These are phyloP conservation scores for Fistularia tabacaria DNA, from an alignment of 2,797 vertebrate species.

Conservation along the genomic window DNA sequence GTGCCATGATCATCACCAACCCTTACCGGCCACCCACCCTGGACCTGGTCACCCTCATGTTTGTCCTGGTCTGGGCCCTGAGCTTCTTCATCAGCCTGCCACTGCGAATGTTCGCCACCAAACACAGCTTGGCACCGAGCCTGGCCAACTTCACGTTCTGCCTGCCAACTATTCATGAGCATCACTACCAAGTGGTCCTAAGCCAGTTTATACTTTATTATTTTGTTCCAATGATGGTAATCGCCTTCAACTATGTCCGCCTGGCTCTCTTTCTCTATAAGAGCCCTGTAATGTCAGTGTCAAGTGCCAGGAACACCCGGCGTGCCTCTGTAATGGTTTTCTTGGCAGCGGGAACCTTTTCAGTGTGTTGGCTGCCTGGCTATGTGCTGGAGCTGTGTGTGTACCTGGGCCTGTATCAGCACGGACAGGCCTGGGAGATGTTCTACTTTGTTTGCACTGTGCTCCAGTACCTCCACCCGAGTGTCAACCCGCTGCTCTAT, in stretches of 20 bases:
- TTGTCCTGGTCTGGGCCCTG: conserved; percentile 70
- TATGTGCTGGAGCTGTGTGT: conserved; percentile 74
- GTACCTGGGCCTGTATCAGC: conserved; percentile 68
- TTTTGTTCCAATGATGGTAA: conserved; percentile 73
- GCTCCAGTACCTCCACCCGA: conserved; percentile 72
- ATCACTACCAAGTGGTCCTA: conserved; percentile 73
- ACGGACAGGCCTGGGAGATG: conserved; percentile 64
- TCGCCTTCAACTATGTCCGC: conserved; percentile 73
- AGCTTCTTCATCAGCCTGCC: conserved; percentile 76
- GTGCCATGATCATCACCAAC: conserved; percentile 74
- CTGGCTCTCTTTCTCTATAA: conserved; percentile 73
- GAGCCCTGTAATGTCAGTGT: conserved; percentile 71
- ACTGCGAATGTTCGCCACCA: conserved; percentile 69
- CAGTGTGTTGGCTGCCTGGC: conserved; percentile 74
- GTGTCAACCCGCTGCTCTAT: conserved; percentile 72
- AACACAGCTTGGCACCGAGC: conserved; percentile 51
- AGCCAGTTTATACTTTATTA: conserved; percentile 76
- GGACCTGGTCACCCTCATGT: conserved; percentile 68
- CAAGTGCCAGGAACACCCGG: conserved; percentile 70
- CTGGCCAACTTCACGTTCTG: conserved; percentile 66
- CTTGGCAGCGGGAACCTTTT: conserved; percentile 73
- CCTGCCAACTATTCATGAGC: conserved; percentile 70
- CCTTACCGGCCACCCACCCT: conserved; percentile 67
- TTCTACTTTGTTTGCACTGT: conserved; percentile 73
- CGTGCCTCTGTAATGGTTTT: conserved; percentile 76